phyloP scores from a whole-genome alignment of 2,888 invertebrate genomes.

The Tenthredo mesomela region DNA sequence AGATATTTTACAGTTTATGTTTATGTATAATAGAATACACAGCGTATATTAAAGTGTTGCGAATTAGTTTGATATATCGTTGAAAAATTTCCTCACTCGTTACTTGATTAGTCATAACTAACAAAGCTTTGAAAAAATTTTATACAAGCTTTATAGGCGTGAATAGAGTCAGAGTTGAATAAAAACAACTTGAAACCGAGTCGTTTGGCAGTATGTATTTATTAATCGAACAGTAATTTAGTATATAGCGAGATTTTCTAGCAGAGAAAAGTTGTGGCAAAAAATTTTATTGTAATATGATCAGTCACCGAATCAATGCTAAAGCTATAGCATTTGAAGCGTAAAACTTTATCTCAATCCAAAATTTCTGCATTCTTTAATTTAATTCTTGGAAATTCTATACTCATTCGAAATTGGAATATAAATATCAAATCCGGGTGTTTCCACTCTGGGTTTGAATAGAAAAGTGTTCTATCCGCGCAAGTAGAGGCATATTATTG shows the following conservation, averaged over 20 bases:
- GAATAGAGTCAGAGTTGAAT: not conserved
- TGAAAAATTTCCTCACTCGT: not conserved
- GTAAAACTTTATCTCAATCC: not conserved
- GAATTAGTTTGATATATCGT: not conserved
- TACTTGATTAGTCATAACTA: not conserved
- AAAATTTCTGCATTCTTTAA: not conserved
- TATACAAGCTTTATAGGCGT: not conserved
- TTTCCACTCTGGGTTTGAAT: not conserved
- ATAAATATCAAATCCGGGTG: not conserved
- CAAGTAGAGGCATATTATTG: not conserved
- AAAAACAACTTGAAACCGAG: not conserved
- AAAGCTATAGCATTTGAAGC: not conserved
- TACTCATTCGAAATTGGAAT: not conserved
- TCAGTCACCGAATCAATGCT: not conserved
- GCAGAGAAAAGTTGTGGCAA: not conserved
- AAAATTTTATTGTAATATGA: not conserved
- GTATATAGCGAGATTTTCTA: not conserved
- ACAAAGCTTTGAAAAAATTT: not conserved
- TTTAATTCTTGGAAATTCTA: not conserved
- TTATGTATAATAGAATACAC: conserved; percentile 11
- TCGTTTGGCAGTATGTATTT: conserved; percentile 5
- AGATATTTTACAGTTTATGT: not conserved
- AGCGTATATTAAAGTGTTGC: not conserved
- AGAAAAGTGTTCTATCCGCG: not conserved
- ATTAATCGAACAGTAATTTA: not conserved